Evolutionary conservation across 1,140 invertebrate genomes (phyloP).

Genomic region (Doryteuthis pealeii): DNA sequence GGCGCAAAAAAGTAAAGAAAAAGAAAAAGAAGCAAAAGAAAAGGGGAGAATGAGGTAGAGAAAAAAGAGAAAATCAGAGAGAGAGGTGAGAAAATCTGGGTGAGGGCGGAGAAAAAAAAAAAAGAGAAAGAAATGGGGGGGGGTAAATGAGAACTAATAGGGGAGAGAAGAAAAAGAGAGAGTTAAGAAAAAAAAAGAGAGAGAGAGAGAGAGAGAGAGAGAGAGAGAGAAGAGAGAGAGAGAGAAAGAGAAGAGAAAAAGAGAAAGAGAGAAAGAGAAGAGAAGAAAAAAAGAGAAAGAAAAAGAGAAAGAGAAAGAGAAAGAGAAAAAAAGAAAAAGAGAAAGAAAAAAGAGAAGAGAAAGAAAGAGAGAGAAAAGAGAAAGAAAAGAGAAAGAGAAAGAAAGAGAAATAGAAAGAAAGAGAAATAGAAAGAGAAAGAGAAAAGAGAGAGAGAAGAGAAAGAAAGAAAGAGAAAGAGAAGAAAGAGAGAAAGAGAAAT

Average conservation of each 20-base stretch:
- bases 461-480: too few species aligned
- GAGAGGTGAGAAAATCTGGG: too few species aligned
- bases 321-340: background rate
- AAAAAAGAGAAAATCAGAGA: too few species aligned
- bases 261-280: background rate
- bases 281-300: background rate
- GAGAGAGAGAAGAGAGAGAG: background rate
- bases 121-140: too few species aligned
- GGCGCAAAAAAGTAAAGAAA: too few species aligned
- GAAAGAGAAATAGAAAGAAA: background rate
- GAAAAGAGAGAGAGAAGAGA: too few species aligned
- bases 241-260: background rate
- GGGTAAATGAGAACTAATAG: too few species aligned
- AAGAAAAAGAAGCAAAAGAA: too few species aligned
- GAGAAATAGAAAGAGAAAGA: background rate
- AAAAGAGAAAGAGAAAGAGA: background rate
- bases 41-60: too few species aligned
- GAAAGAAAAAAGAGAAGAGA: background rate
- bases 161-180: too few species aligned
- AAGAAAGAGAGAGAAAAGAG: slow-evolving; percentile 61
- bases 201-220: background rate
- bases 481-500: too few species aligned
- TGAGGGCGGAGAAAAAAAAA: too few species aligned
- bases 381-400: slow-evolving; percentile 54
- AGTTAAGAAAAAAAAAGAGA: background rate